Conservation (phyloP, 2,888 invertebrate genomes). For the Cepaea hortensis region DNA sequence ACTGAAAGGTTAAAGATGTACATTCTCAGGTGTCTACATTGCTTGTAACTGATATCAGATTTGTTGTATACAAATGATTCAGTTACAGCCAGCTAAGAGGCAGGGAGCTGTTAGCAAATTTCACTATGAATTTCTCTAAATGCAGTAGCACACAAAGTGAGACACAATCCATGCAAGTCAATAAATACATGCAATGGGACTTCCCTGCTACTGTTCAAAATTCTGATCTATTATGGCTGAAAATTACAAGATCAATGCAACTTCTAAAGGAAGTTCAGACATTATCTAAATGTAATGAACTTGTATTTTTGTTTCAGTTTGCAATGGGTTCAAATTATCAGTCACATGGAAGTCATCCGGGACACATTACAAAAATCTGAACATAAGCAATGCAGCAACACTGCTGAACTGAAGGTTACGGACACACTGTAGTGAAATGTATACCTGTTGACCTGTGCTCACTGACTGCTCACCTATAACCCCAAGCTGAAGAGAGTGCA, state of each 20-base stretch:
- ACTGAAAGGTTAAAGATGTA: too few relatives aligned
- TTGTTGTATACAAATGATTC: too few relatives aligned
- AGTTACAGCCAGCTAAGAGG: too few relatives aligned
- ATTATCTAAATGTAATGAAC: too few relatives aligned
- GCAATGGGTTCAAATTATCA: background rate
- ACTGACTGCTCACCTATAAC: constrained; percentile 47
- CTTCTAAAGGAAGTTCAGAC: too few relatives aligned
- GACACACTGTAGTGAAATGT: constrained; percentile 45
- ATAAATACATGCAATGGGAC: constrained; percentile 12
- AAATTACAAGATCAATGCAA: background rate
- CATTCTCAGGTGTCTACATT: too few relatives aligned
- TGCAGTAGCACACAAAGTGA: background rate
- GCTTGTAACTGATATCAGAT: too few relatives aligned
- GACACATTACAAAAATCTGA: background rate
- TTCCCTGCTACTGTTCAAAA: constrained; percentile 17
- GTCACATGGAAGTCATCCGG: constrained; percentile 14
- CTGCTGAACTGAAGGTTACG: constrained; percentile 21
- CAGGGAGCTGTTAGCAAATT: too few relatives aligned
- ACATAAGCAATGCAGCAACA: constrained; percentile 14
- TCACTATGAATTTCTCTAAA: background rate
- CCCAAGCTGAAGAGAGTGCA: constrained; percentile 31
- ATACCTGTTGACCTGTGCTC: constrained; percentile 55
- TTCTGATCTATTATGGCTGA: background rate
- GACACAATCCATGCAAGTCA: background rate
- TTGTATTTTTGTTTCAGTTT: too few relatives aligned